These are phyloP conservation scores for Chaetops frenatus DNA, from an alignment of 2,113 vertebrate genomes.

Conservation along the genomic window DNA sequence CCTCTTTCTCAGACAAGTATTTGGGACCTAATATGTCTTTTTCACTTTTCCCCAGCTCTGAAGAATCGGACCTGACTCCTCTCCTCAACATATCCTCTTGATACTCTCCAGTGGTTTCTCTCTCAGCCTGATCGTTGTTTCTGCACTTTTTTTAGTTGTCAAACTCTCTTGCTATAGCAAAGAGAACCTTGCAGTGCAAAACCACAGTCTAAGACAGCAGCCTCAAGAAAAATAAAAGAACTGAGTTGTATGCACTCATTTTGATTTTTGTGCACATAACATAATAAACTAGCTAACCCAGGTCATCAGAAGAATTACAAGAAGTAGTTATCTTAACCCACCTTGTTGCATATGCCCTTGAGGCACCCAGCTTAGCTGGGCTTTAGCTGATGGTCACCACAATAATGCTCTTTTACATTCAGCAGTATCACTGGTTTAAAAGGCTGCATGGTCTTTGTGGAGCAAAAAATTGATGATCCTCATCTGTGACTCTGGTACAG, in stretches of 20 bases:
- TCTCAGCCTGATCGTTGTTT: neutral
- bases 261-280: neutral
- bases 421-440: neutral
- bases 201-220: neutral
- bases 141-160: neutral
- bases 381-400: neutral
- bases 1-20: neutral
- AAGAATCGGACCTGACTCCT: neutral
- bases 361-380: neutral
- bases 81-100: neutral
- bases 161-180: neutral
- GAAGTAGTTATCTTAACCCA: neutral
- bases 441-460: neutral
- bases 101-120: neutral
- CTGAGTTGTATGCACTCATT: neutral
- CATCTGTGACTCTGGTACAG: neutral
- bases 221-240: neutral
- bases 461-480: neutral
- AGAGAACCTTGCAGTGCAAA: neutral
- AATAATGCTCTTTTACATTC: neutral
- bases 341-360: neutral
- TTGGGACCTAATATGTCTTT: fast-evolving
- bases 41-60: neutral
- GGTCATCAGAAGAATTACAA: neutral
- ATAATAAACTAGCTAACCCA: neutral